phyloP scores from a whole-genome alignment of 2,797 vertebrate species.

The Etheostoma nigrum region DNA sequence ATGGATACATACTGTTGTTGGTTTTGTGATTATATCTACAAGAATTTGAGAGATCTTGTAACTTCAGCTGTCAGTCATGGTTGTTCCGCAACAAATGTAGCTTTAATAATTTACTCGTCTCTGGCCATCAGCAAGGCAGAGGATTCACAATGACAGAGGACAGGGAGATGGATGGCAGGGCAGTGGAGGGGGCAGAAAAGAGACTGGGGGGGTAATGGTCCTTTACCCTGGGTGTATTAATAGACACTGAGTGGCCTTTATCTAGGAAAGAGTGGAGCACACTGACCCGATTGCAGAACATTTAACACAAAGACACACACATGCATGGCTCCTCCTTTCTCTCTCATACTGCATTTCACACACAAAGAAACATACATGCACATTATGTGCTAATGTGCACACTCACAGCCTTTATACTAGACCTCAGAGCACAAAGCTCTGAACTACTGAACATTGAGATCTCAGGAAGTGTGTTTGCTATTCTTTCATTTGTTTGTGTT shows the following conservation, averaged over 20 bases:
- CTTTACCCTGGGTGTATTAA: constrained; percentile 75
- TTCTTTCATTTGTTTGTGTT: constrained; percentile 23
- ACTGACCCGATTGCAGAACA: constrained; percentile 63
- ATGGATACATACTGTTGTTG: too few relatives aligned
- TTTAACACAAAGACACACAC: constrained; percentile 60
- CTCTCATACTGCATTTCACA: constrained; percentile 1
- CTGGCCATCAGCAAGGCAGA: constrained; percentile 20
- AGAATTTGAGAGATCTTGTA: too few relatives aligned
- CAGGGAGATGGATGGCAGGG: constrained; percentile 18
- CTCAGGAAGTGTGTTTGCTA: constrained; percentile 14
- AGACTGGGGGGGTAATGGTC: constrained; percentile 34
- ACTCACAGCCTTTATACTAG: constrained; percentile 16
- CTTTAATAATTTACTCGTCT: constrained; percentile 57
- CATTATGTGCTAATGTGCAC: constrained; percentile 8
- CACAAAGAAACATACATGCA: constrained; percentile 34
- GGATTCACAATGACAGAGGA: constrained; percentile 1
- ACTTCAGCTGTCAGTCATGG: too few relatives aligned
- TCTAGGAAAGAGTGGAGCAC: constrained; percentile 65
- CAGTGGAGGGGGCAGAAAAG: constrained; percentile 24
- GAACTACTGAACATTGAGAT: neutral
- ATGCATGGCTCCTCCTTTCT: constrained; percentile 12
- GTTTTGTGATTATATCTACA: too few relatives aligned
- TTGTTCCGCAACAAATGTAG: neutral
- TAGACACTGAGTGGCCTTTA: constrained; percentile 82
- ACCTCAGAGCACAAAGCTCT: constrained; percentile 11